Base-by-base conservation (phyloP, 2,888 invertebrate species). In the Pilophorus perplexus region DNA sequence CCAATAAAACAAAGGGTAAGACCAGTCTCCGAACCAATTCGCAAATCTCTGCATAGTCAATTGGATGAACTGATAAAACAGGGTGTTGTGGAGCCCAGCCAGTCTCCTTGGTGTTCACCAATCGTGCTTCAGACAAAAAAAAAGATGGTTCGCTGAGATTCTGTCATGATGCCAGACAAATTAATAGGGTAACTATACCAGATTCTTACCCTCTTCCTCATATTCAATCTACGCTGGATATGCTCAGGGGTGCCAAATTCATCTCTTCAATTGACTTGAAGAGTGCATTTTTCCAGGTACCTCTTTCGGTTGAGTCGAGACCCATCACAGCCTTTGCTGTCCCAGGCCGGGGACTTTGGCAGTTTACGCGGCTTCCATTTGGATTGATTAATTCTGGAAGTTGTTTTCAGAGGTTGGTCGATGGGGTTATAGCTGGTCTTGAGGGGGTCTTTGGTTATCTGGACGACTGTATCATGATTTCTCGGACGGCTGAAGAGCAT, bases 141-240 rank as follows among this genome's bases (percentile, higher is more conserved):
- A 59, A 75, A 74, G 33, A 33, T 66, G 70, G 73, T n/a, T 38
- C 70, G 4, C 62, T 60, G 5, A 55, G 74, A 60, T 48, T 75
- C 8, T 78, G 77, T 67, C 14, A 6, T 14, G 42, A 42, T 14
- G 16, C 10, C 3, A 12, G 42, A 8, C 16, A 42, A 8, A 2
- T 78, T 1, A 79, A 78, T 69, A 66, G 67, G 14, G 74, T 74
- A 68, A 74, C 76, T 0, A 67, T 72, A 2, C 71, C 71, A 20
- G 76, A 76, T 55, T 67, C 72, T 38, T 76, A 73, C 68, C 77
- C 75, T 1, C 66, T 78, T 3, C 76, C 77, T 1, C 16, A 76
- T 2, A 76, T 77, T 3, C 12, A 10, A 1, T 3, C 50, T 8
- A 10, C 20, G 2, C 28, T 64, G 14, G 64, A 64, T 50, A 33